Evolutionary conservation across 2,888 invertebrate genomes (phyloP).

Genomic region (Yponomeuta malinellus): DNA sequence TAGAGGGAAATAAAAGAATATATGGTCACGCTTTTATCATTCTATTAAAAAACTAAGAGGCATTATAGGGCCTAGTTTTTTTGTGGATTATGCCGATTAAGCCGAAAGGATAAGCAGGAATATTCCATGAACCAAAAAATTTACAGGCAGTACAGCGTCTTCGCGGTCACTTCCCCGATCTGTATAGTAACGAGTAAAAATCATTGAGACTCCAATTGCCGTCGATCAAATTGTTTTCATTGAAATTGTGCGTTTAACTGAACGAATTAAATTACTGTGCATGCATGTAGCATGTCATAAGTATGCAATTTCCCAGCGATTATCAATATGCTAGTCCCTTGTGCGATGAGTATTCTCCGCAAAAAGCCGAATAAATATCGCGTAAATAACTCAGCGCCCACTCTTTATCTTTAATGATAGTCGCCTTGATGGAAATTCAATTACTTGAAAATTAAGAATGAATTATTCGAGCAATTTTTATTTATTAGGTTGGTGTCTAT

Average conservation of each 20-base stretch:
- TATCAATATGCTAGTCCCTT: slow-evolving; percentile 3
- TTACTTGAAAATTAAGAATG: neutral
- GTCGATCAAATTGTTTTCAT: slow-evolving; percentile 6
- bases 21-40: no score
- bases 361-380: slow-evolving; percentile 44
- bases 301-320: slow-evolving; percentile 14
- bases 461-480: neutral
- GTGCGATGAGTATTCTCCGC: slow-evolving; percentile 32
- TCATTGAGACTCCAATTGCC: neutral
- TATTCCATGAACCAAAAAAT: no score
- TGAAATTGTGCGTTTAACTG: slow-evolving; percentile 13
- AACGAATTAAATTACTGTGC: slow-evolving; percentile 8
- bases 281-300: neutral
- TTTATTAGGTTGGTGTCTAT: neutral
- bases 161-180: no score
- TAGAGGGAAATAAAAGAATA: no score
- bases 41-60: no score
- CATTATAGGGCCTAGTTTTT: no score
- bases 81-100: no score
- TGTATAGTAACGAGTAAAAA: neutral
- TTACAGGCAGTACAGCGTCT: no score
- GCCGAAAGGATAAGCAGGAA: no score
- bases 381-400: slow-evolving; percentile 32
- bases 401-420: slow-evolving; percentile 7
- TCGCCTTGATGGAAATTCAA: slow-evolving; percentile 15